phyloP scores from a whole-genome alignment of 2,888 invertebrate genomes.

The Polydrusus tereticollis region DNA sequence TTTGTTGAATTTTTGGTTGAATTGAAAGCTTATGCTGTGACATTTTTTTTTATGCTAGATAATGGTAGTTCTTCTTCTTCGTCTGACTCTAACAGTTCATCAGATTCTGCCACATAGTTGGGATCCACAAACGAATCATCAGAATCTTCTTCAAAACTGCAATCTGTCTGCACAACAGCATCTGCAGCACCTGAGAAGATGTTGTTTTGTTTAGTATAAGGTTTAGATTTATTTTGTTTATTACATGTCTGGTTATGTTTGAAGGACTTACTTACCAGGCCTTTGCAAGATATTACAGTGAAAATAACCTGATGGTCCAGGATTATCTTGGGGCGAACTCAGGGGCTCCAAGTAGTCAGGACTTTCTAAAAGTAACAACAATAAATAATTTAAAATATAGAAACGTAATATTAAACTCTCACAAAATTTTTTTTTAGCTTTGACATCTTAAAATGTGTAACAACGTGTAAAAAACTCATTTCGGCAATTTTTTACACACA shows the following conservation, averaged over 20 bases:
- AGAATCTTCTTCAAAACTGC: background rate
- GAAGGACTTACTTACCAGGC: background rate
- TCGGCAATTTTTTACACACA: too few relatives aligned
- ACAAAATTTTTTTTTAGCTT: too few relatives aligned
- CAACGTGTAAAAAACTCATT: too few relatives aligned
- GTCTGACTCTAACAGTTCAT: background rate
- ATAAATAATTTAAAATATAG: too few relatives aligned
- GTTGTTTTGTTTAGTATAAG: background rate
- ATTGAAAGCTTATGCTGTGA: background rate
- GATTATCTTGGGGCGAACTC: conserved; percentile 1
- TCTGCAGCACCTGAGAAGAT: background rate
- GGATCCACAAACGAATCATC: background rate
- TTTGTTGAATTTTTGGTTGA: background rate
- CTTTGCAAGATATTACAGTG: background rate
- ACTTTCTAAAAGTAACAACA: too few relatives aligned
- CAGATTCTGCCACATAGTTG: background rate
- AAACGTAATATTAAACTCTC: too few relatives aligned
- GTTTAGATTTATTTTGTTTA: background rate
- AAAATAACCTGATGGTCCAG: background rate
- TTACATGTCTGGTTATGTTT: background rate
- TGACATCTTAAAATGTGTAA: too few relatives aligned
- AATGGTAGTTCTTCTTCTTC: background rate
- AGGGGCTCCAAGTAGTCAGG: background rate
- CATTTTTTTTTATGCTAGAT: background rate
- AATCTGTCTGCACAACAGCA: background rate